Conservation (phyloP, 2,797 vertebrate species). For the Miichthys miiuy region DNA sequence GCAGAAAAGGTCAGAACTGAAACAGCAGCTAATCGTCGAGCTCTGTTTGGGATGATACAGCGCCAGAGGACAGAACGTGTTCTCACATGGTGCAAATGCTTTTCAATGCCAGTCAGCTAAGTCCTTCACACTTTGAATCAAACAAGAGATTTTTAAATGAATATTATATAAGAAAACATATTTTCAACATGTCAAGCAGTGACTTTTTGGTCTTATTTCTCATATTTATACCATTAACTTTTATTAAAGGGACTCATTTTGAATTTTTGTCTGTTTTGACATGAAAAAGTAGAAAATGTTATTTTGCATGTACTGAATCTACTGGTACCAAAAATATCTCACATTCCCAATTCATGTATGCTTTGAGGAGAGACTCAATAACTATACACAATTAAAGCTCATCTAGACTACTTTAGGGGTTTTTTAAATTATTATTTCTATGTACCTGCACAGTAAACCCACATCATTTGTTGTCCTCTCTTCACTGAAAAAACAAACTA, state of each 20-base stretch:
- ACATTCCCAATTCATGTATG: background rate
- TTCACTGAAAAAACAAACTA: conserved; percentile 6
- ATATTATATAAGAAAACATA: background rate
- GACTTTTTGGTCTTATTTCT: background rate
- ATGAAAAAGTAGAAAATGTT: background rate
- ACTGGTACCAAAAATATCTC: background rate
- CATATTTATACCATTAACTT: background rate
- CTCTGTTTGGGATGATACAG: background rate
- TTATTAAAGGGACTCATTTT: conserved; percentile 6
- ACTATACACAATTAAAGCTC: no score
- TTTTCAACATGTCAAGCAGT: background rate
- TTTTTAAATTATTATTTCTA: background rate
- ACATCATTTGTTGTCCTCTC: background rate
- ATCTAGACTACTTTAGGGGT: background rate
- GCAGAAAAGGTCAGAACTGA: no score
- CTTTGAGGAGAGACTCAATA: background rate
- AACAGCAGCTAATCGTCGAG: no score
- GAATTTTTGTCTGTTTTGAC: background rate
- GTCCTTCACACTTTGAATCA: background rate
- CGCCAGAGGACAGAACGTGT: background rate
- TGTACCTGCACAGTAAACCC: background rate
- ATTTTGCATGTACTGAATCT: background rate
- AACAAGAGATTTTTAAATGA: background rate
- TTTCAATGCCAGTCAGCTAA: background rate
- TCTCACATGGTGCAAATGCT: background rate